Conservation (phyloP, 2,113 vertebrate genomes). For the Pteropus alecto region DNA sequence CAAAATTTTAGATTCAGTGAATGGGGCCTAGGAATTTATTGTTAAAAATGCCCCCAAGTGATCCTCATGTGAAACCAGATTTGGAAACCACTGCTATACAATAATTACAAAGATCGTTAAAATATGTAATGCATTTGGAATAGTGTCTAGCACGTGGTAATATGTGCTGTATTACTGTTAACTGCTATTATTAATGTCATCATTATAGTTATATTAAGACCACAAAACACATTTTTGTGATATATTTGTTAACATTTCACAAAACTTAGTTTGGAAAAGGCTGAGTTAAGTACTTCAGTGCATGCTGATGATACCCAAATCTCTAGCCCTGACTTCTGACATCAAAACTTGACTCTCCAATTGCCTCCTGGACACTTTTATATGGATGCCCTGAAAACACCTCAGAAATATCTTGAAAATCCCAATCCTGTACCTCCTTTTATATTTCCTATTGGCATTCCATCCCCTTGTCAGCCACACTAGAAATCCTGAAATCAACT, state of each 20-base stretch:
- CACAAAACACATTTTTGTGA: not conserved
- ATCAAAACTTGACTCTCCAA: not conserved
- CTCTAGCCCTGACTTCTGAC: not conserved
- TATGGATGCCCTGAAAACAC: not conserved
- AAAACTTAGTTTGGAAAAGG: constrained; percentile 38
- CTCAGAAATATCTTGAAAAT: constrained; percentile 31
- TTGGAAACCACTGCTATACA: constrained; percentile 22
- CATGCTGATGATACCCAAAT: not conserved
- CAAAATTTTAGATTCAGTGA: not conserved
- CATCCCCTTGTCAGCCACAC: not conserved
- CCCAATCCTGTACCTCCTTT: not conserved
- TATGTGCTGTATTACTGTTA: constrained; percentile 29
- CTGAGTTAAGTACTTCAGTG: not conserved
- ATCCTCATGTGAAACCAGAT: constrained; percentile 13
- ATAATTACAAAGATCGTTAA: constrained; percentile 45
- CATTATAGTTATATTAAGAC: not conserved
- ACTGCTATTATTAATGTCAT: not conserved
- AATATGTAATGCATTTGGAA: constrained; percentile 37
- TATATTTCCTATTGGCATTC: not conserved
- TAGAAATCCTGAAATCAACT: not conserved
- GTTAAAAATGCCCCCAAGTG: not conserved
- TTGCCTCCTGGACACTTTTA: not conserved
- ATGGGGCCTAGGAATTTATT: not conserved
- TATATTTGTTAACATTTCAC: constrained; percentile 22
- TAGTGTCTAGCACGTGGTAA: not conserved